These are phyloP conservation scores for Antitype chi DNA, from an alignment of 2,888 invertebrate species.

Conservation along the genomic window DNA sequence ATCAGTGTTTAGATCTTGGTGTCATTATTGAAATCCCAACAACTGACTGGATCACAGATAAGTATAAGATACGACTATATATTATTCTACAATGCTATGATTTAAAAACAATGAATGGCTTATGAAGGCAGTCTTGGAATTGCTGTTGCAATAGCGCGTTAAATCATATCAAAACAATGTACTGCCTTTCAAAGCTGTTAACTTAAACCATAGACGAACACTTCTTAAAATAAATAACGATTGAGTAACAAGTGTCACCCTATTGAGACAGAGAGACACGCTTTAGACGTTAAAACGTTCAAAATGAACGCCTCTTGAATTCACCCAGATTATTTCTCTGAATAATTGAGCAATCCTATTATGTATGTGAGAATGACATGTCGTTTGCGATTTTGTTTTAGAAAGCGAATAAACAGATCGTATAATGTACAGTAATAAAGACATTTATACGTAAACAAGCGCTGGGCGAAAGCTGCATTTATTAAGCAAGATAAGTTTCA, in stretches of 20 bases:
- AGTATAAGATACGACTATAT: constrained; percentile 46
- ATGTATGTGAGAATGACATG: constrained; percentile 74
- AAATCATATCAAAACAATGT: constrained; percentile 26
- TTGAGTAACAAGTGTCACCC: constrained; percentile 82
- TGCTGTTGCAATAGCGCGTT: constrained; percentile 37
- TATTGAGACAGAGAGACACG: constrained; percentile 72
- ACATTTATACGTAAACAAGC: constrained; percentile 69
- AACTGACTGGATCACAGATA: constrained; percentile 40
- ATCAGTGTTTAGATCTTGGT: constrained; percentile 56
- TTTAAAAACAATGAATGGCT: constrained; percentile 55
- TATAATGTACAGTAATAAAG: constrained; percentile 71
- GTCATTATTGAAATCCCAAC: constrained; percentile 56
- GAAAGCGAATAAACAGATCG: constrained; percentile 68
- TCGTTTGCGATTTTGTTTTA: constrained; percentile 65
- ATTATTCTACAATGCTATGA: constrained; percentile 54
- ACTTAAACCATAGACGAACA: constrained; percentile 73
- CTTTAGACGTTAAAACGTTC: constrained; percentile 66
- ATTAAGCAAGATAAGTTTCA: constrained; percentile 59
- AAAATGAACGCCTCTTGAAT: constrained; percentile 74
- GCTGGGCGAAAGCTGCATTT: constrained; percentile 70
- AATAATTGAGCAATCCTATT: constrained; percentile 76
- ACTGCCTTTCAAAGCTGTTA: constrained; percentile 53
- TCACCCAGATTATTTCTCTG: constrained; percentile 71
- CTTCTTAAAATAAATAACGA: constrained; percentile 79
- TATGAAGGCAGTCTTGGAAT: constrained; percentile 39